These are phyloP conservation scores for Marcusenius ussheri DNA, from an alignment of 2,113 vertebrate species.

Conservation along the genomic window DNA sequence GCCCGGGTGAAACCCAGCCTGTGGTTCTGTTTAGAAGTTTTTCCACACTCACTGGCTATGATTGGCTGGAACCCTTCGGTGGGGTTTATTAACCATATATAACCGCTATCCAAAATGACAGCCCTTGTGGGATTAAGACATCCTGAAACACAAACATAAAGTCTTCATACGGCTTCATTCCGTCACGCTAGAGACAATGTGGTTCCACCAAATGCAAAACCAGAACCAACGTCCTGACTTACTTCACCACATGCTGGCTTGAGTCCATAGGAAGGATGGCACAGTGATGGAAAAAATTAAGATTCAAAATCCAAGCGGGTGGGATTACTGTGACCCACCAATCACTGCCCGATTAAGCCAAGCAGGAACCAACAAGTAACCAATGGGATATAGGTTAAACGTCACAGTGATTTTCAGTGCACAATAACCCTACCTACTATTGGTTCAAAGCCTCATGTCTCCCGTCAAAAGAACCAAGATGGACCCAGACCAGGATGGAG, in stretches of 20 bases:
- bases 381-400: neutral
- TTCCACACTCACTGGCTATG: slow-evolving; percentile 18
- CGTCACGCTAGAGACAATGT: neutral
- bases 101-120: slow-evolving; percentile 30
- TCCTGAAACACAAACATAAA: slow-evolving; percentile 17
- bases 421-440: neutral
- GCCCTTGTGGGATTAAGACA: slow-evolving; percentile 37
- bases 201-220: neutral
- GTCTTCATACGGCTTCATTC: neutral
- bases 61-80: slow-evolving; percentile 13
- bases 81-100: slow-evolving; percentile 43
- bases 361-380: neutral
- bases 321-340: neutral
- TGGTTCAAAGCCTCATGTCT: neutral
- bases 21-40: slow-evolving; percentile 27
- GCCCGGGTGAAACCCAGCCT: slow-evolving; percentile 30
- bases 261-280: neutral
- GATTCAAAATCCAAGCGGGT: neutral
- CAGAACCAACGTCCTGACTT: neutral
- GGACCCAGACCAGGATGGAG: neutral
- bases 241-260: neutral
- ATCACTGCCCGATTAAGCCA: neutral
- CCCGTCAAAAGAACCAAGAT: neutral
- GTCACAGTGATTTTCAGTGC: neutral
- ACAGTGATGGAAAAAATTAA: neutral